phyloP scores from a whole-genome alignment of 1,140 invertebrate genomes.

The Anastrepha ludens region DNA sequence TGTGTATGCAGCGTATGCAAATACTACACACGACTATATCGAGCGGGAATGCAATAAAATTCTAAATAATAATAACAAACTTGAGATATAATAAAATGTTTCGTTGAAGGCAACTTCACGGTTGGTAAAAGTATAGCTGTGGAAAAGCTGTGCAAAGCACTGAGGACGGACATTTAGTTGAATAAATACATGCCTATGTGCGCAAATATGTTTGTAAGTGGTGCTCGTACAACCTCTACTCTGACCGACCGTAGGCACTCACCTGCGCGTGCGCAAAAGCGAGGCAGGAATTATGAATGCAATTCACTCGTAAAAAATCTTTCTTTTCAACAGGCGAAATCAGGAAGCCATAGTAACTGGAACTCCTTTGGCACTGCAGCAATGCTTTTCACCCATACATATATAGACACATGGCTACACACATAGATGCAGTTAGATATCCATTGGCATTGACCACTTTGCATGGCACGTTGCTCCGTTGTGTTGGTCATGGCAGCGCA shows the following conservation, averaged over 20 bases:
- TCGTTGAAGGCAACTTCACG: background rate
- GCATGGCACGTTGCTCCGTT: conserved; percentile 3
- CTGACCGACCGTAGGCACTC: background rate
- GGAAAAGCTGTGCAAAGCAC: too few species aligned
- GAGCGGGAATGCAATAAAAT: background rate
- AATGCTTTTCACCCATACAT: background rate
- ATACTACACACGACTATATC: background rate
- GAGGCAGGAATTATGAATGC: conserved; percentile 11
- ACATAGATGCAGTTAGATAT: too few species aligned
- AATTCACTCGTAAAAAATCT: conserved; percentile 38
- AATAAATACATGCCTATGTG: background rate
- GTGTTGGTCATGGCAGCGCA: background rate
- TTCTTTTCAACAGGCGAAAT: conserved; percentile 33
- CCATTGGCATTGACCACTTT: background rate
- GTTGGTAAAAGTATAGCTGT: too few species aligned
- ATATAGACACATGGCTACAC: too few species aligned
- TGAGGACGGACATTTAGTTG: too few species aligned
- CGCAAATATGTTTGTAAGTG: background rate
- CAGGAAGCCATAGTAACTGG: conserved; percentile 10
- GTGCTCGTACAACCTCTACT: background rate
- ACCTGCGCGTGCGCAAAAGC: conserved; percentile 4
- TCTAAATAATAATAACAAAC: background rate
- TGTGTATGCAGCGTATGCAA: background rate
- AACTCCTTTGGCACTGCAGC: background rate
- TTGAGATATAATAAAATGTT: background rate